A percentile compares a stretch with the other conserved stretches of the same genome.
phyloP scores from a whole-genome alignment of 2,113 vertebrate genomes.

The Gallinago undulata region DNA sequence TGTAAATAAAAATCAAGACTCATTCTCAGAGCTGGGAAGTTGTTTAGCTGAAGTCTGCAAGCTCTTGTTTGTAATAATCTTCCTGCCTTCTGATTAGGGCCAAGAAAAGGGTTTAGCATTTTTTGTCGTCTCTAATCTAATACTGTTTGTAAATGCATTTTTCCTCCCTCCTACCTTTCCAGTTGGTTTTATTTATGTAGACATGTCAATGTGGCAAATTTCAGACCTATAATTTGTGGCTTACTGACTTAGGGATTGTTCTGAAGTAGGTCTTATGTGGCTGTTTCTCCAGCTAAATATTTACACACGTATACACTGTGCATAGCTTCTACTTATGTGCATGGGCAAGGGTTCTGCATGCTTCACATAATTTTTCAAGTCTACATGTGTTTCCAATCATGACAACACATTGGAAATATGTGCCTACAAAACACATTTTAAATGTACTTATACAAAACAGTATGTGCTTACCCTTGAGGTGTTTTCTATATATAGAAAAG shows the following conservation, averaged over 20 bases:
- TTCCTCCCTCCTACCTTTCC: slow-evolving; percentile 39
- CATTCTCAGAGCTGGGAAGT: background rate
- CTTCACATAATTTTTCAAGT: slow-evolving; percentile 66
- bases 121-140: slow-evolving; percentile 27
- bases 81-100: slow-evolving; percentile 21
- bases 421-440: slow-evolving; percentile 65
- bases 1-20: slow-evolving; percentile 11
- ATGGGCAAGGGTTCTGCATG: slow-evolving; percentile 45
- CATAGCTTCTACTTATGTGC: slow-evolving; percentile 40
- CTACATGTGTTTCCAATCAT: slow-evolving; percentile 74
- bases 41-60: slow-evolving; percentile 30
- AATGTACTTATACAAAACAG: slow-evolving; percentile 61
- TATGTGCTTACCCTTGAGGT: slow-evolving; percentile 41
- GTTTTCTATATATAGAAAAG: slow-evolving; percentile 65
- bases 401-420: slow-evolving; percentile 66
- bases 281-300: slow-evolving; percentile 70
- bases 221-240: slow-evolving; percentile 75
- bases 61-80: slow-evolving; percentile 49
- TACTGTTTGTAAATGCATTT: slow-evolving; percentile 54
- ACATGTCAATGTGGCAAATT: slow-evolving; percentile 56
- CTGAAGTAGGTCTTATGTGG: slow-evolving; percentile 48
- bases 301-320: slow-evolving; percentile 39
- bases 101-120: slow-evolving; percentile 30
- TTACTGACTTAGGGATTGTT: slow-evolving; percentile 69
- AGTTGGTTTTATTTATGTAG: slow-evolving; percentile 71